Percentiles rank a stretch among this genome's conserved stretches.
Conservation (phyloP, 2,888 invertebrate genomes). For the Alsophila aescularia region DNA sequence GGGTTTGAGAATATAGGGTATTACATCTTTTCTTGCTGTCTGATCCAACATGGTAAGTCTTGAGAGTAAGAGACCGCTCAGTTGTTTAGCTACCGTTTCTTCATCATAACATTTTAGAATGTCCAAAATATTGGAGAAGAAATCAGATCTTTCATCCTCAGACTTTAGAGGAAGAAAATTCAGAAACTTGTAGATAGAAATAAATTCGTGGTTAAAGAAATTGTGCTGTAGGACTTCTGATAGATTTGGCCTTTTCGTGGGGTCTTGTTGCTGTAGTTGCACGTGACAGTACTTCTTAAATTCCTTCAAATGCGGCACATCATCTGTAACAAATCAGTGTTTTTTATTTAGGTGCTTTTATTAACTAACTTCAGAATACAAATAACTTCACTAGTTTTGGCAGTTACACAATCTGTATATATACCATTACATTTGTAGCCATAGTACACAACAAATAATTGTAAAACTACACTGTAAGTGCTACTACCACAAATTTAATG, state of each 20-base stretch:
- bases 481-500: no score
- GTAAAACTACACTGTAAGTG: no score
- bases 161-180: conserved; percentile 92
- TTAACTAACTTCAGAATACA: no score
- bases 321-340: conserved; percentile 75
- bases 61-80: conserved; percentile 91
- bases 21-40: conserved; percentile 89
- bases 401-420: no score
- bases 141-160: conserved; percentile 89
- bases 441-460: no score
- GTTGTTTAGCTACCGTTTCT: conserved; percentile 91
- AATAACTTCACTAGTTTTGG: no score
- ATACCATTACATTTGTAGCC: no score
- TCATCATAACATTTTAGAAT: conserved; percentile 90
- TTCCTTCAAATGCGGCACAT: conserved; percentile 87
- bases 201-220: conserved; percentile 94
- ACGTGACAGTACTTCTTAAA: conserved; percentile 89
- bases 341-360: background rate
- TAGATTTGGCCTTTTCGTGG: conserved; percentile 87
- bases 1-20: conserved; percentile 89
- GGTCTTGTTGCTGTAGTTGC: conserved; percentile 87
- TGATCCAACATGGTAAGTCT: conserved; percentile 93
- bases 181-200: conserved; percentile 92
- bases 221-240: conserved; percentile 87
- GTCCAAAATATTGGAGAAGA: conserved; percentile 89